Evolutionary conservation across 2,113 vertebrate genomes (phyloP), one percentile per base, ranked within the genome.

Genomic region (Lophius piscatorius): DNA sequence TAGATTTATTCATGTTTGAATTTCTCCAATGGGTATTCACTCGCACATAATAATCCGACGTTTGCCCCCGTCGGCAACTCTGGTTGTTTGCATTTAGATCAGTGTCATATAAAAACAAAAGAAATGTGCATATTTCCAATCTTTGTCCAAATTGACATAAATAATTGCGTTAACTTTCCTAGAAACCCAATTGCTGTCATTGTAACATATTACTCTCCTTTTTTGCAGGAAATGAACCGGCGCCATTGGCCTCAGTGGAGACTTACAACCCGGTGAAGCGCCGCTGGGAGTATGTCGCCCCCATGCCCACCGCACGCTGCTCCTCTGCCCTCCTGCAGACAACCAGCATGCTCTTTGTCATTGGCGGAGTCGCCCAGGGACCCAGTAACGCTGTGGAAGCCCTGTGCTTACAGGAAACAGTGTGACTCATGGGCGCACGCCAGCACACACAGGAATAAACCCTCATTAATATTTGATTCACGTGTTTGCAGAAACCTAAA

Each of bases 311-410:
- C 0, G 94, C 94, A 0, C 95, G 97, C 74, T 98, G 96, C 75
- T 98, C 97, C 73, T 96, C 95, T 34, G 92, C 95, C 23, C 91
- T 93, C 61, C 89, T 95, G 58, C 92, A 90, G 4, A 87, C 89
- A 0, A 63, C 89, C 44, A 78, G 85, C 72, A 90, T 93, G 87
- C 91, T 99, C 26, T 95, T 97, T 26, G 62, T 97, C 48, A 94
- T 99, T 0, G 97, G 97, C 0, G 97, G 97, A 6, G 97, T 99
- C 35, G 91, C 94, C 9, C 97, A 98, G 84, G 96, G 95, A 40
- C 97, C 97, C 84, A 99, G 96, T 50, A 84, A 92, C 0, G 94
- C 95, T 0, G 95, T 98, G 6, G 97, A 99, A 81, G 95, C 93
- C 5, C 91, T 99, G 40, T 94, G 94, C 83, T 80, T 96, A 50